Conservation (phyloP, 2,888 invertebrate species). For the Pycnomerus fuliginosus region DNA sequence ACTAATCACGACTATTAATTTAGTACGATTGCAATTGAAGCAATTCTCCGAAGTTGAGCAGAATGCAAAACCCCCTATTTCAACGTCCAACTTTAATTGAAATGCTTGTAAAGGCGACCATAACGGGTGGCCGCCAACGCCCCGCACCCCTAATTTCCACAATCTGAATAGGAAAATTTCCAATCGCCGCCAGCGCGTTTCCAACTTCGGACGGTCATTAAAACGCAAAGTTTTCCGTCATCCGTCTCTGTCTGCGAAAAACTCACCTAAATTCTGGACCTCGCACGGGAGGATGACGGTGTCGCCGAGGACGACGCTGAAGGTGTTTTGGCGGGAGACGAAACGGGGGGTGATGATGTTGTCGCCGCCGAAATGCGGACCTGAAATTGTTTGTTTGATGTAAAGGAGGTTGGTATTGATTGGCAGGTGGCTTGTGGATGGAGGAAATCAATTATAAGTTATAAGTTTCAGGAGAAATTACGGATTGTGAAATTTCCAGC, state of each 20-base stretch:
- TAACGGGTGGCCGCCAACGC: constrained; percentile 8
- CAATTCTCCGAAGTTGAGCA: constrained; percentile 23
- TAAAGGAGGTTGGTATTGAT: constrained; percentile 4
- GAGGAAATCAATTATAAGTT: constrained; percentile 4
- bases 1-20: constrained; percentile 22
- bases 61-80: constrained; percentile 31
- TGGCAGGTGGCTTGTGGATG: constrained; percentile 21
- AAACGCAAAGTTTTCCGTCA: not conserved
- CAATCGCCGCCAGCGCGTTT: not conserved
- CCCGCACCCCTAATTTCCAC: constrained; percentile 7
- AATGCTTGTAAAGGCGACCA: constrained; percentile 24
- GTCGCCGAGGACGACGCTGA: constrained; percentile 76
- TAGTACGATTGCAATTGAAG: constrained; percentile 23
- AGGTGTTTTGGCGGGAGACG: constrained; percentile 72
- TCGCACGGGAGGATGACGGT: constrained; percentile 76
- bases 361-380: constrained; percentile 9
- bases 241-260: not conserved
- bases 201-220: constrained; percentile 1
- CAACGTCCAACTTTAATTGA: constrained; percentile 27
- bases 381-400: too few species aligned
- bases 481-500: too few species aligned
- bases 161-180: constrained; percentile 7
- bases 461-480: too few species aligned
- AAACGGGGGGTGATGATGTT: constrained; percentile 59
- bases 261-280: constrained; percentile 77